Base-by-base conservation (phyloP, 2,797 vertebrate species). In the Leptodactylus fallax region DNA sequence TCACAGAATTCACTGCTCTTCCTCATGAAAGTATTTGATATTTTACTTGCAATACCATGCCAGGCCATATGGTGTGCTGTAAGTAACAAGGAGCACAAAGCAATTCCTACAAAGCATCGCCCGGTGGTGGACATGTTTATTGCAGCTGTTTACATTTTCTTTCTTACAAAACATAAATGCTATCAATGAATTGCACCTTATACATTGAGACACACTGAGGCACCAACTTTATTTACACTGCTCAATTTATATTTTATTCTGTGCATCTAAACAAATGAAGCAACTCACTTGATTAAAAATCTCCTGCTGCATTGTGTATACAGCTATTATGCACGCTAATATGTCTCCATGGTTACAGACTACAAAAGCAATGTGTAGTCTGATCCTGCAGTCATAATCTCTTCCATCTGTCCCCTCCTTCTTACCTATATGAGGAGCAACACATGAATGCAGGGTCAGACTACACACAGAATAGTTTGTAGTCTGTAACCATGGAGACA, bases 171-270 rank as follows among this genome's bases (percentile, higher is more conserved):
- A 36, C 36, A 36, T 36, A 4, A 2, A 7, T 77, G 6, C 13
- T n/a, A 14, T 23, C 49, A 74, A 36, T 61, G 21, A 84, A 76
- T 74, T 60, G 82, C 82, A 84, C 69, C 82, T 61, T 76, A 11
- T 16, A 47, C 25, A 1, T 13, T 3, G 12, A 47, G 82, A 55
- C 55, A 72, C 27, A 47, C 17, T 47, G 47, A 71, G 65, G 55
- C 51, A 6, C 63, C 53, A 47, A 45, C 53, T 56, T 58, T 47
- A 74, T 71, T 3, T 23, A 6, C 19, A 17, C 56, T 19, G 79
- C 17, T 58, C 10, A 27, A 61, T 36, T 7, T 58, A 36, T 25
- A 79, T 58, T 25, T 36, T 36, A 4, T 36, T 51, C 47, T 51
- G 49, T 36, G 14, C 27, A 36, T 45, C 13, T 36, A 71, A 36